Conservation (phyloP, 2,888 invertebrate species). For the Gryllus longicercus region DNA sequence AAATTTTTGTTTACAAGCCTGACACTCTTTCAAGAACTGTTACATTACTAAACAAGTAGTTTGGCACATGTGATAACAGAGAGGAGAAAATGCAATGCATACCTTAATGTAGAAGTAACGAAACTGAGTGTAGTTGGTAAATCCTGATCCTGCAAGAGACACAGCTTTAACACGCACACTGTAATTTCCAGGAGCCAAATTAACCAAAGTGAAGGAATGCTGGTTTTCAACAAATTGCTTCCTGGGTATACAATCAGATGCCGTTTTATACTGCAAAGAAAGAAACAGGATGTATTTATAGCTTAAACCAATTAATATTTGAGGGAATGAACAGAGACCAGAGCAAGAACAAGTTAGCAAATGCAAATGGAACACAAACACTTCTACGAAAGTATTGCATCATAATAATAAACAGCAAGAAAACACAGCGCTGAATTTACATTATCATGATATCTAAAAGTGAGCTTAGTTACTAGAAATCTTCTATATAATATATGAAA, state of each 20-base stretch:
- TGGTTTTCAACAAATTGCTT: slow-evolving; percentile 55
- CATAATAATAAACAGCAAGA: too few species aligned
- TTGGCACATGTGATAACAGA: slow-evolving; percentile 36
- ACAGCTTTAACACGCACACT: slow-evolving; percentile 72
- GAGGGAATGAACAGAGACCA: too few species aligned
- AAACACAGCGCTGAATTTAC: too few species aligned
- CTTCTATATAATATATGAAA: too few species aligned
- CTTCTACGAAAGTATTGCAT: too few species aligned
- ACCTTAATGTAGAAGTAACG: slow-evolving; percentile 63
- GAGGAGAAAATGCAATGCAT: neutral
- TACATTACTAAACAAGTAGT: neutral
- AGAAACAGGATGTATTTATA: too few species aligned
- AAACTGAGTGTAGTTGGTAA: slow-evolving; percentile 52
- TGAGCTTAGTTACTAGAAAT: too few species aligned
- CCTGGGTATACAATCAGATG: slow-evolving; percentile 65
- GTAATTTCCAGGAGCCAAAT: slow-evolving; percentile 75
- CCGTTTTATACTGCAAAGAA: slow-evolving; percentile 52
- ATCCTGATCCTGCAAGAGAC: slow-evolving; percentile 71
- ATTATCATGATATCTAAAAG: too few species aligned
- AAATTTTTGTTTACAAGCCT: too few species aligned
- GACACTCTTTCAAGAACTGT: neutral
- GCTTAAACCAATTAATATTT: too few species aligned
- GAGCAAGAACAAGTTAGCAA: too few species aligned
- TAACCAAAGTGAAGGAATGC: slow-evolving; percentile 52
- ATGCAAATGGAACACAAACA: too few species aligned